Evolutionary conservation across 30 jellyfish, hydroid and myxozoan genomes (phyloP).

Genomic region (Sanderia malayensis): DNA sequence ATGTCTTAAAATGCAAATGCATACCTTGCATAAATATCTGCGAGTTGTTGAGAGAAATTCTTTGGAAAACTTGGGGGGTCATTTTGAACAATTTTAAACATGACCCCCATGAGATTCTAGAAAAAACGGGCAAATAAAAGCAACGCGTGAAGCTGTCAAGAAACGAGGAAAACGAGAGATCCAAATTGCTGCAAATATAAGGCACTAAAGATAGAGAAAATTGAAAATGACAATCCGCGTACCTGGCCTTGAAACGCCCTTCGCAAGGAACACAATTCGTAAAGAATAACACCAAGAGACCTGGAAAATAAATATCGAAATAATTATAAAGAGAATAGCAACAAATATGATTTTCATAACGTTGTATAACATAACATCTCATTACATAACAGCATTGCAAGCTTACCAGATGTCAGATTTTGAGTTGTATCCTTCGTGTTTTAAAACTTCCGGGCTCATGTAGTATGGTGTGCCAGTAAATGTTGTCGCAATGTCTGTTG

Average conservation of each 20-base stretch:
- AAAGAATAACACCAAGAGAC: constrained; percentile 88
- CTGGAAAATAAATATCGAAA: constrained; percentile 15
- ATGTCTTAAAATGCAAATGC: too few relatives aligned
- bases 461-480: constrained; percentile 96
- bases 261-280: constrained; percentile 77
- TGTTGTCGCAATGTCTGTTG: constrained; percentile 93
- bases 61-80: constrained; percentile 60
- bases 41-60: constrained; percentile 40
- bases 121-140: too few relatives aligned
- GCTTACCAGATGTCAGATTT: constrained; percentile 87
- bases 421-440: constrained; percentile 88
- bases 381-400: too few relatives aligned
- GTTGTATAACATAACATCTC: too few relatives aligned
- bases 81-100: constrained; percentile 79
- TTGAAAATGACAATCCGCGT: too few relatives aligned
- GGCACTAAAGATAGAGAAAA: too few relatives aligned
- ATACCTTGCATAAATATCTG: constrained; percentile 61
- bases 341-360: too few relatives aligned
- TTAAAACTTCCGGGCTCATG: constrained; percentile 95
- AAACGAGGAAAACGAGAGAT: too few relatives aligned
- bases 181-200: too few relatives aligned
- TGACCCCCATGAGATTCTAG: constrained; percentile 79
- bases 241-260: constrained; percentile 89
- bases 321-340: too few relatives aligned
- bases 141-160: too few relatives aligned